A percentile compares a stretch with the other conserved stretches of the same genome.
Conservation (phyloP, 2,113 vertebrate genomes). For the Pelecanoides urinatrix region DNA sequence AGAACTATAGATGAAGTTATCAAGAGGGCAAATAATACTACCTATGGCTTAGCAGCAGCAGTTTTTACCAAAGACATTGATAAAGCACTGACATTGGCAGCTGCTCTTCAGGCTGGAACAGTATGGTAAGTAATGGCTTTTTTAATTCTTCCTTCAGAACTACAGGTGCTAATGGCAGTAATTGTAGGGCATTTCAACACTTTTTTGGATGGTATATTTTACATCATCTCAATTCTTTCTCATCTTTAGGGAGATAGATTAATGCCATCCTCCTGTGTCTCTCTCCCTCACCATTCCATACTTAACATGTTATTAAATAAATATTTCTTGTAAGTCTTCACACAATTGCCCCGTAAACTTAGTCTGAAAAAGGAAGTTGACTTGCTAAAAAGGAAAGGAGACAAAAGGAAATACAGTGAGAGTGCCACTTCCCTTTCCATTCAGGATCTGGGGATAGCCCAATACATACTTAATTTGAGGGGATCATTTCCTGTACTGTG, state of each 20-base stretch:
- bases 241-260: neutral
- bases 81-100: constrained; percentile 82
- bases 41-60: constrained; percentile 85
- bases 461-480: neutral
- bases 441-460: neutral
- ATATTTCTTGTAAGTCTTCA: neutral
- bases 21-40: constrained; percentile 84
- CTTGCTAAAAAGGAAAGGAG: neutral
- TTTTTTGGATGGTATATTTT: neutral
- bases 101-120: constrained; percentile 85
- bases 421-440: neutral
- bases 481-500: neutral
- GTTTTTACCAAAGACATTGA: constrained; percentile 87
- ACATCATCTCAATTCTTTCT: neutral
- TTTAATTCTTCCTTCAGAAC: neutral
- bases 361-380: neutral
- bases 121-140: constrained; percentile 79
- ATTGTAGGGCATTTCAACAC: neutral
- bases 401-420: neutral
- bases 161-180: neutral
- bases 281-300: neutral
- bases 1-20: constrained; percentile 83
- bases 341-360: neutral
- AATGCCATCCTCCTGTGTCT: neutral
- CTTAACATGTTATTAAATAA: neutral